Percentiles rank a stretch among this genome's conserved stretches.
phyloP scores from a whole-genome alignment of 2,113 vertebrate genomes.

The Lepidothrix coronata region DNA sequence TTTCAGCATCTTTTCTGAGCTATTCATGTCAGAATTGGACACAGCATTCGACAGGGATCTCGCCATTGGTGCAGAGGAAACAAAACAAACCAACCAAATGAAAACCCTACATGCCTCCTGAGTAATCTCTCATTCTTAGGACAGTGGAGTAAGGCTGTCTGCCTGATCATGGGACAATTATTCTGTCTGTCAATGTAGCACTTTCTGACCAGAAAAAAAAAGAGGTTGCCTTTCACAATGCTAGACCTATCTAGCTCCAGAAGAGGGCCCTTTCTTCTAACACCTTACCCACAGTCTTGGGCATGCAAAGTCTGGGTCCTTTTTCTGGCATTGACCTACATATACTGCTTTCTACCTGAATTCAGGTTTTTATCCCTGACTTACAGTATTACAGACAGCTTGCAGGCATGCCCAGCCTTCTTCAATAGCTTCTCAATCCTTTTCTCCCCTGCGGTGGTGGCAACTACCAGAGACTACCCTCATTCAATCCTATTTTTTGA shows the following conservation, averaged over 20 bases:
- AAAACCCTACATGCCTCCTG: background rate
- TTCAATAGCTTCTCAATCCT: background rate
- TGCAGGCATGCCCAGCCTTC: background rate
- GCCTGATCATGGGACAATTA: background rate
- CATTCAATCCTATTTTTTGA: background rate
- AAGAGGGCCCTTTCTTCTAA: background rate
- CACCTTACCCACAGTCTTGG: background rate
- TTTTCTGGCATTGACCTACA: background rate
- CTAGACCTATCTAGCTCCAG: background rate
- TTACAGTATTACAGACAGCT: background rate
- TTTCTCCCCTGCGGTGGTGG: background rate
- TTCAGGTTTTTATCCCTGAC: background rate
- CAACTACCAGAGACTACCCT: background rate
- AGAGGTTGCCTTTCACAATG: background rate
- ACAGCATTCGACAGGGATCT: background rate
- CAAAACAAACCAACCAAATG: background rate
- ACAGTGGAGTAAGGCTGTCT: background rate
- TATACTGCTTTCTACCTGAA: background rate
- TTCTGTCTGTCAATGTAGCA: background rate
- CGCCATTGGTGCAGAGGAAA: background rate
- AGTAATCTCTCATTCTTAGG: background rate
- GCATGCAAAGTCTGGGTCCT: background rate
- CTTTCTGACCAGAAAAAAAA: background rate
- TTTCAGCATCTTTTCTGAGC: background rate
- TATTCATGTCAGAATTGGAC: background rate